Base-by-base conservation (phyloP, 2,113 vertebrate species). In the Gopherus flavomarginatus region DNA sequence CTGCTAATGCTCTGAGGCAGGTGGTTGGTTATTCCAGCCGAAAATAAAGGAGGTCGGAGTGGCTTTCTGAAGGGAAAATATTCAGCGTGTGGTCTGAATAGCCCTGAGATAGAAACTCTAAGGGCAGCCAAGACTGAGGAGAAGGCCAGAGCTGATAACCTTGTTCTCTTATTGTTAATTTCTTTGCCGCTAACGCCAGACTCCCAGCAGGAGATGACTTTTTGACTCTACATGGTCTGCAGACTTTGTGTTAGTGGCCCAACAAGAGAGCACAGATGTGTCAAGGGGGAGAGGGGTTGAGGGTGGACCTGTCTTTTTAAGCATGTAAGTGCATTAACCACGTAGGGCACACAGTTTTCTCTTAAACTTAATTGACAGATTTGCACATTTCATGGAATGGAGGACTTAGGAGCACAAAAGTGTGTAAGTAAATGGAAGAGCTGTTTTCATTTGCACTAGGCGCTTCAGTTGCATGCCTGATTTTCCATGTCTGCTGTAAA, bases 401-500 rank as follows among this genome's bases (percentile, higher is more conserved):
- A 47, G 42, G 75, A 27, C 12, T 78, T 78, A 47, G 75, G 22
- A 44, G 75, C 75, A 78, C 42, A 47, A n/a, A 69, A 38, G 65
- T 38, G n/a, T 22, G 65, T 72, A 72, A 72, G 19, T 92, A 3
- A 21, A 17, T 38, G 1, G 1, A 0, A 75, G 3, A 79, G 9
- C 77, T 88, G 5, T 31, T 89, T 91, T 86, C 14, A 69, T 87
- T 89, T 91, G 49, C 49, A 31, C 0, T 85, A 29, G 22, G 35
- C 79, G 52, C 11, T 94, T 90, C n/a, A 82, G 31, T 56, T 31
- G 24, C 22, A 38, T 13, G 27, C 83, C 11, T 69, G 24, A 44
- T 87, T 94, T 94, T 86, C 92, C 54, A 87, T 81, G 29, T 85
- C n/a, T 89, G 54, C 31, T 75, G 11, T 75, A 80, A 89, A 57